Base-by-base conservation (phyloP, 2,113 vertebrate species). In the Prietella phreatophila region DNA sequence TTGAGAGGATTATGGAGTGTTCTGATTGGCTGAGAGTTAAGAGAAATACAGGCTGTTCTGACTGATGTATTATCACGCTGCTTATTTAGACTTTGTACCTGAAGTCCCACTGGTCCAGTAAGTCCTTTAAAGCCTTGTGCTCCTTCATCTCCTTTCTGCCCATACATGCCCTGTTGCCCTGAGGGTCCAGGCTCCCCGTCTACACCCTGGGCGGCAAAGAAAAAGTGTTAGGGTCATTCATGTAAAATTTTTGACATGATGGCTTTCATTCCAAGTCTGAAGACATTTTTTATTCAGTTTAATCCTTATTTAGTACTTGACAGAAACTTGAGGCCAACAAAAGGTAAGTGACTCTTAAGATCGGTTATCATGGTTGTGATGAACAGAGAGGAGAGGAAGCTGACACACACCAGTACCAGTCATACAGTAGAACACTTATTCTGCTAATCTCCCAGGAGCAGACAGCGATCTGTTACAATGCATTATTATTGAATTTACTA, bases 111-210 rank as follows among this genome's bases (percentile, higher is more conserved):
- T 11, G 96, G 95, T 53, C 96, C 96, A 71, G 71, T 92, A 6
- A 94, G 91, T 33, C 96, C 96, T 90, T 95, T 95, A 83, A 95
- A 96, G 20, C 96, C 96, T 5, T 95, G 91, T n/a, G 87, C 89
- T 42, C 96, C 96, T 87, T 96, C 96, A 2, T 96, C 96, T 83
- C 96, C 96, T 91, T 96, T 96, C 0, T 94, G 94, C 0, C 96
- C 95, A 3, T 94, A 96, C 94, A 95, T 96, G 75, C 96, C 96
- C 90, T 96, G 95, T 89, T 95, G 96, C 25, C 95, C 95, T 47
- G 94, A 90, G 17, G 93, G 95, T 3, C 96, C 95, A 0, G 30
- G 11, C 83, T 91, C 87, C 15, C 96, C 96, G 19, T 96, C 95
- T n/a, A 93, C 36, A 42, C 96, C 96, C 95, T 96, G 86, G 91